A percentile compares a stretch with the other conserved stretches of the same genome.
Evolutionary conservation across 2,888 invertebrate species (phyloP).

Genomic region (Agrochola lychnidis): DNA sequence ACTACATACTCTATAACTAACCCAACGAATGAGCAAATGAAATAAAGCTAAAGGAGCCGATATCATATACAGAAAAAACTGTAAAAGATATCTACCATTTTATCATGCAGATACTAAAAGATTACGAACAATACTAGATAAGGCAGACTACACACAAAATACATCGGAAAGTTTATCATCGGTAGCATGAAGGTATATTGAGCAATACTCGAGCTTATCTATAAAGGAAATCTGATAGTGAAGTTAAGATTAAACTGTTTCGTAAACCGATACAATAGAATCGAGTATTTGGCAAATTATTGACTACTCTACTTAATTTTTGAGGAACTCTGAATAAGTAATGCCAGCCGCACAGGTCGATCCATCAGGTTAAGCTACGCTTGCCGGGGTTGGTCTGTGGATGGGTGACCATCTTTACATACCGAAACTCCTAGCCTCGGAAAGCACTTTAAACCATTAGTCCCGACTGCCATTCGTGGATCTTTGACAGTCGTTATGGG

Average conservation of each 20-base stretch:
- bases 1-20: background rate
- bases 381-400: no score
- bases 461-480: no score
- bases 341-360: no score
- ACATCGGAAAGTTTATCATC: constrained; percentile 8
- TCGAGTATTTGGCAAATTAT: background rate
- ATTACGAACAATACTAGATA: constrained; percentile 26
- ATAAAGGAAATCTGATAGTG: constrained; percentile 26
- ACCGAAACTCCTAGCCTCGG: no score
- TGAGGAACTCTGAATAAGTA: no score
- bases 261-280: background rate
- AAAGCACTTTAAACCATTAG: no score
- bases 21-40: background rate
- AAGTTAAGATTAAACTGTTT: constrained; percentile 14
- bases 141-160: background rate
- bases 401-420: no score
- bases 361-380: no score
- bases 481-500: no score
- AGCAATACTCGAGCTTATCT: constrained; percentile 12
- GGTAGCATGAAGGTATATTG: constrained; percentile 1
- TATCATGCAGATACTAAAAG: constrained; percentile 22
- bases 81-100: background rate
- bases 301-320: background rate
- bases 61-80: background rate
- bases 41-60: background rate